Conservation (phyloP, 1,140 invertebrate genomes). For the Cherax destructor region DNA sequence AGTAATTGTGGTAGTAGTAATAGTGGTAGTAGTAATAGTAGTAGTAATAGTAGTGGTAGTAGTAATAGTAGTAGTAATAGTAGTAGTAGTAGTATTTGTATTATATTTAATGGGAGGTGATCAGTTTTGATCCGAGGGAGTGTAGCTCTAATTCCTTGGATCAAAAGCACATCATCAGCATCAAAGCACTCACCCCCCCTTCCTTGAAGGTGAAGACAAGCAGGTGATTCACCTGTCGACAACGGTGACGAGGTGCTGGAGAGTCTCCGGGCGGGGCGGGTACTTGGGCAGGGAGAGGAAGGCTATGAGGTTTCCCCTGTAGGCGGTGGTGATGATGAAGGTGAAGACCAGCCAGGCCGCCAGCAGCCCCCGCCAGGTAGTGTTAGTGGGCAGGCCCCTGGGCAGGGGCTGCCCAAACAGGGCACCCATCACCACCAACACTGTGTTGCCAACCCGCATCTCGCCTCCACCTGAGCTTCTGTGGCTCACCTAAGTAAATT, state of each 20-base stretch:
- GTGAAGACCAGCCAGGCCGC: slow-evolving; percentile 21
- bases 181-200: neutral
- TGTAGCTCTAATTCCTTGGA: too few species aligned
- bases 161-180: too few species aligned
- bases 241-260: slow-evolving; percentile 16
- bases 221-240: slow-evolving; percentile 16
- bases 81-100: too few species aligned
- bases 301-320: slow-evolving; percentile 33
- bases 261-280: slow-evolving; percentile 22
- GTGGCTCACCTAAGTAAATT: too few species aligned
- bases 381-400: neutral
- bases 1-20: too few species aligned
- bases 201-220: neutral
- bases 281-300: slow-evolving; percentile 21
- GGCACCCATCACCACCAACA: neutral
- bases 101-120: too few species aligned
- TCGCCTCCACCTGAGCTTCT: neutral
- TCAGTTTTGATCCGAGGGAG: too few species aligned
- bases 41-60: too few species aligned
- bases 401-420: slow-evolving; percentile 9
- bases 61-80: too few species aligned
- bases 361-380: neutral
- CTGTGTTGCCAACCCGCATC: neutral
- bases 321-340: slow-evolving; percentile 10
- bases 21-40: too few species aligned